Conservation (phyloP, 1,140 invertebrate genomes). For the Trypoxylus dichotomus region DNA sequence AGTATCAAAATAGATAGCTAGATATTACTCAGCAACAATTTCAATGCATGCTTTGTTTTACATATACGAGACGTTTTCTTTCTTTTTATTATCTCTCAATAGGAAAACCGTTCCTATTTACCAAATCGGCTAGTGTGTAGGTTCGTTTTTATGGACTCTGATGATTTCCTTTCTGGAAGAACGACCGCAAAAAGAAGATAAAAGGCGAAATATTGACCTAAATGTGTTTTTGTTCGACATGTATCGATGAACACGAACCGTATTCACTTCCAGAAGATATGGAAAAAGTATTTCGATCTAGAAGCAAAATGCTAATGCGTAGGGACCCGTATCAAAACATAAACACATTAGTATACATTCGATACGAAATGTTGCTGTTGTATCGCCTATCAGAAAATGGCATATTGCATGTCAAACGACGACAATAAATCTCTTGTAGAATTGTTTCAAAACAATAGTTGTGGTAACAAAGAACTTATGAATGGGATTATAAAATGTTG, state of each 20-base stretch:
- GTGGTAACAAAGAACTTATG: no score
- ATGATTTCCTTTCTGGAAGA: not conserved
- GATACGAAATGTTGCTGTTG: not conserved
- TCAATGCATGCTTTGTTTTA: no score
- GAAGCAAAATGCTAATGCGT: conserved; percentile 13
- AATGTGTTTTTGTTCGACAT: not conserved
- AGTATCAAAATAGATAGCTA: no score
- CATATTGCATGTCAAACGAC: no score
- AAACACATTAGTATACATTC: not conserved
- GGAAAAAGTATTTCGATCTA: not conserved
- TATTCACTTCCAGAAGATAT: not conserved
- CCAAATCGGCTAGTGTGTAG: not conserved
- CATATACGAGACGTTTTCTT: not conserved
- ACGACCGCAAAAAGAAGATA: not conserved
- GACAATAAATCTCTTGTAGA: no score
- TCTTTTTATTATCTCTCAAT: not conserved
- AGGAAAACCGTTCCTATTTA: not conserved
- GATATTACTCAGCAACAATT: no score
- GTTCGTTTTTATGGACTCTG: not conserved
- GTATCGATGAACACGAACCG: not conserved
- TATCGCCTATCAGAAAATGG: not conserved
- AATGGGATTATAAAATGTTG: no score
- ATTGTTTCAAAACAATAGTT: no score
- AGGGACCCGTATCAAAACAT: not conserved
- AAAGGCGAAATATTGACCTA: conserved; percentile 6